Base-by-base conservation (phyloP, 2,888 invertebrate genomes). In the Tribolium freemani region DNA sequence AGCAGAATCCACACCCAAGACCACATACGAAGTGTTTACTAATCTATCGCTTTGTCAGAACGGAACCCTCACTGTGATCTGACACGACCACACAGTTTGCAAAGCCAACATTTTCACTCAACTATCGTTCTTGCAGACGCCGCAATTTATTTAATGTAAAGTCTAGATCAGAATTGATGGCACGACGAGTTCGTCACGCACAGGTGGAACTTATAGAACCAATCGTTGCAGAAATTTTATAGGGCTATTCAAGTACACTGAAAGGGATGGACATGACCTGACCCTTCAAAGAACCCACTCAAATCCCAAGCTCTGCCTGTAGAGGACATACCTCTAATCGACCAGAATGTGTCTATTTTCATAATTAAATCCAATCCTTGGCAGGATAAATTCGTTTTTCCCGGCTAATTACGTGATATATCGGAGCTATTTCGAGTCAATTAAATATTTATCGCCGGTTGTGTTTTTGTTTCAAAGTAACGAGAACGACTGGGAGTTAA, bases 21-120 rank as follows among this genome's bases (percentile, higher is more conserved):
- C 50, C 50, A 20, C 50, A 50, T 50, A 50, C 50, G 50, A 53
- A 21, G 26, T 53, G 53, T 26, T 26, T 11, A 26, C 21, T 53
- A 53, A 53, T 53, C 53, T 26, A 26, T 53, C 53, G 53, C 53
- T 53, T 53, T 53, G 53, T 53, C 53, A 53, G 26, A 53, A 21
- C 21, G 21, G 53, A 53, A 53, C n/a, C 21, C 53, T 26, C 50
- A 50, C 9, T 50, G 50, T 16, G 16, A 20, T 16, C 20, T 50
- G 50, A 16, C 50, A 20, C 13, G 20, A 50, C 53, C 53, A 11
- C 53, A 21, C 21, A 10, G 9, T 26, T 53, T 53, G 10, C 26
- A 51, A 21, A 51, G 51, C 26, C 53, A 5, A 26, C 53, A 53
- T 50, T 50, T 50, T 50, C 38, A 38, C 38, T 38, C 38, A 38